These are phyloP conservation scores for Electrophaes corylata DNA, from an alignment of 2,888 invertebrate genomes.

Conservation along the genomic window DNA sequence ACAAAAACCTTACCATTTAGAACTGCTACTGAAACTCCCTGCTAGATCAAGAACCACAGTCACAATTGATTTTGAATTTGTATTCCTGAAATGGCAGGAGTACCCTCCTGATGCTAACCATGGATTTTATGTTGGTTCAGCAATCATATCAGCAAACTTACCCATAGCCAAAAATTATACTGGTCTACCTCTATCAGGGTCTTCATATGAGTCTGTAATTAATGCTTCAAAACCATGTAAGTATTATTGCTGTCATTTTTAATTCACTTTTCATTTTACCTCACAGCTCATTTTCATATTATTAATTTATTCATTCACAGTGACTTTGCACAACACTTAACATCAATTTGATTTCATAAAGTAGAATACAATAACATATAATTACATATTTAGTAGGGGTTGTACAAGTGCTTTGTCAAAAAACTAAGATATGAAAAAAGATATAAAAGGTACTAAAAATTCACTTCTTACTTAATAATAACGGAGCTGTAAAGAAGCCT, in stretches of 20 bases:
- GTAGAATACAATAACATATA: no score
- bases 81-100: slow-evolving; percentile 99
- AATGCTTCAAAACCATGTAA: slow-evolving; percentile 86
- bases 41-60: slow-evolving; percentile 91
- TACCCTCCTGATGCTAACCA: slow-evolving; percentile 99
- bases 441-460: no score
- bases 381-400: no score
- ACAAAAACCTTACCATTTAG: slow-evolving; percentile 93
- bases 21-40: slow-evolving; percentile 91
- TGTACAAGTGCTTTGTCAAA: no score
- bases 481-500: no score
- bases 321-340: no score
- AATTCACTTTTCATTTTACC: no score
- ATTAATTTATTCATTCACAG: no score
- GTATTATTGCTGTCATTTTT: slow-evolving; percentile 41
- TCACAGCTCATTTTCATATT: no score
- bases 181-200: slow-evolving; percentile 88
- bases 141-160: slow-evolving; percentile 91
- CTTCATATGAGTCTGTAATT: slow-evolving; percentile 86
- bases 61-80: slow-evolving; percentile 95
- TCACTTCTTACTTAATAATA: no score
- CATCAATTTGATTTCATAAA: no score
- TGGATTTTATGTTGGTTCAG: slow-evolving; percentile 97
- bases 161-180: slow-evolving; percentile 92
- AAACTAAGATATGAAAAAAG: no score